Evolutionary conservation across 1,140 invertebrate genomes (phyloP).

Genomic region (Drosophila kanapiae): DNA sequence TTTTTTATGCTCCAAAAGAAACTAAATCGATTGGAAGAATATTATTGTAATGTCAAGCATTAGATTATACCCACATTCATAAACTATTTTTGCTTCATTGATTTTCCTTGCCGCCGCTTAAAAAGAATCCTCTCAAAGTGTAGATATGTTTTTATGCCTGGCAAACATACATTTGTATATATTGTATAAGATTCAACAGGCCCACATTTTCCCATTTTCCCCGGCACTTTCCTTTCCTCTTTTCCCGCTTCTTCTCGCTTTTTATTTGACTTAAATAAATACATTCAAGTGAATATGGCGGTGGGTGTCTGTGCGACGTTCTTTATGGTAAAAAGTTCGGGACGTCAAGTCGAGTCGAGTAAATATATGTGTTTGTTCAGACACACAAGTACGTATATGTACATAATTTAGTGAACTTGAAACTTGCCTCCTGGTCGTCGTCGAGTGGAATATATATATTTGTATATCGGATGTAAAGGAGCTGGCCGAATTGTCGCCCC

Average conservation of each 20-base stretch:
- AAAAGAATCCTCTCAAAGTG: conserved; percentile 24
- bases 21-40: conserved; percentile 51
- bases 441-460: conserved; percentile 49
- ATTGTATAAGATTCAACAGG: conserved; percentile 33
- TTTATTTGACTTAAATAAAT: conserved; percentile 81
- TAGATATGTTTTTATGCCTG: conserved; percentile 8
- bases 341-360: conserved; percentile 57
- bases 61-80: conserved; percentile 28
- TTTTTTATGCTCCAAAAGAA: conserved; percentile 4
- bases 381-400: conserved; percentile 56
- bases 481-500: conserved; percentile 36
- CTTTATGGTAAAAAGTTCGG: conserved; percentile 75
- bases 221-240: conserved; percentile 28
- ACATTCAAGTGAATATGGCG: conserved; percentile 51
- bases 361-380: conserved; percentile 69
- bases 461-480: conserved; percentile 69
- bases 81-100: conserved; percentile 41
- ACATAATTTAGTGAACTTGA: conserved; percentile 83
- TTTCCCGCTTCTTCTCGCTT: conserved; percentile 2
- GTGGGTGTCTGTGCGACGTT: conserved; percentile 46
- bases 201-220: conserved; percentile 22
- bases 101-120: conserved; percentile 25
- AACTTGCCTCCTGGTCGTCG: conserved; percentile 54
- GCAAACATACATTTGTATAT: background rate
- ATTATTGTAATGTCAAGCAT: conserved; percentile 32